Base-by-base conservation (phyloP, 2,888 invertebrate species). In the Hirudinaria manillensis region DNA sequence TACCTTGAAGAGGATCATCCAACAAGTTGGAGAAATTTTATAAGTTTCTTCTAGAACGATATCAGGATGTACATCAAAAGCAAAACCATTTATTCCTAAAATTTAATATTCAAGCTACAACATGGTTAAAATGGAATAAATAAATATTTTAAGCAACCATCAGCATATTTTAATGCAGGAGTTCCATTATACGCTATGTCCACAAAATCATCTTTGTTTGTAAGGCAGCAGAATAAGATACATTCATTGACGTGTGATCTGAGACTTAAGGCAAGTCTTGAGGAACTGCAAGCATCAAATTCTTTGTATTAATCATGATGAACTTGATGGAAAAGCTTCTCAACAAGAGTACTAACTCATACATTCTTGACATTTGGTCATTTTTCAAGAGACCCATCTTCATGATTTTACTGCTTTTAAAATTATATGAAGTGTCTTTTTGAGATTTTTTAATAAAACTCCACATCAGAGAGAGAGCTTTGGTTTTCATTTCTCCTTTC, bases 31-130 rank as follows among this genome's bases (percentile, higher is more conserved):
- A 27, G 29, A 4, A 2, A 61, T 1, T 24, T 61, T 61, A 61
- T 61, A 61, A 61, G 24, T 4, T 61, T 61, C 61, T 27, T 24
- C 61, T n/a, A 61, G 10, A 61, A 61, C 21, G 10, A 61, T 29
- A 61, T 61, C 61, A n/a, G 61, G 61, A 61, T 61, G n/a, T 61
- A 61, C 61, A 6, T 61, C 61, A 61, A 61, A 27, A 16, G 61
- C 61, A 61, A 45, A 45, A 45, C 45, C 45, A 45, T 16, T 45
- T 45, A 45, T 45, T 45, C 45, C 45, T 45, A 7, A 45, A 45
- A 45, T 45, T 6, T 10, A 45, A 45, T 45, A 16, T 45, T 10
- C 6, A 45, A 45, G 16, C 45, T 6, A 10, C 16, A 45, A 16
- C 36, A 36, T 36, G 36, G 36, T 36, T 45, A 45, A 1, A 45